phyloP scores from a whole-genome alignment of 2,888 invertebrate genomes.

The Bombyx huttoni region DNA sequence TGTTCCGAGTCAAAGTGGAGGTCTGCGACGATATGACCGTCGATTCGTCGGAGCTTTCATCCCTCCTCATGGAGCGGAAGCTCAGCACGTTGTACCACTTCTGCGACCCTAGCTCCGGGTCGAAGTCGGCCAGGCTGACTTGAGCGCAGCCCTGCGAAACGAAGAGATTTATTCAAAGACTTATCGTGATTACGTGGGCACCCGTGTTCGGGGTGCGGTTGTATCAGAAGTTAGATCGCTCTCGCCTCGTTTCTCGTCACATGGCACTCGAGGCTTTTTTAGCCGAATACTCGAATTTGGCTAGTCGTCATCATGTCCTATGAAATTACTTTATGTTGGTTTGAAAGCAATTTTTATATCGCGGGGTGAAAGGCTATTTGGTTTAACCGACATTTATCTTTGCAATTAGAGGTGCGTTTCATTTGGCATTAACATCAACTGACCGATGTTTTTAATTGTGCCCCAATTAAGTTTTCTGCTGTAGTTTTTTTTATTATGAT shows the following conservation, averaged over 20 bases:
- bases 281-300: slow-evolving; percentile 70
- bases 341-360: no score
- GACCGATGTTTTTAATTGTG: no score
- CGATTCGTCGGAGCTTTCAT: slow-evolving; percentile 96
- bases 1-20: slow-evolving; percentile 93
- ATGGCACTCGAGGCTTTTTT: slow-evolving; percentile 57
- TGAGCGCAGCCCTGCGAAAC: slow-evolving; percentile 88
- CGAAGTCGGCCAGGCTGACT: slow-evolving; percentile 96
- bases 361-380: no score
- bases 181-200: neutral
- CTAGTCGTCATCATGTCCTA: slow-evolving; percentile 57
- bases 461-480: no score
- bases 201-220: neutral
- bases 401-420: no score
- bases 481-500: no score
- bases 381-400: no score
- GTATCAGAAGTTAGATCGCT: slow-evolving; percentile 39
- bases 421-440: no score
- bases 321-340: neutral
- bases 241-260: slow-evolving; percentile 53
- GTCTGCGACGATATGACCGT: slow-evolving; percentile 97
- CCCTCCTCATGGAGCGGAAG: slow-evolving; percentile 71
- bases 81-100: slow-evolving; percentile 97
- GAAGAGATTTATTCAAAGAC: neutral
- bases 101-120: slow-evolving; percentile 82